Evolutionary conservation across 2,888 invertebrate genomes (phyloP), one percentile per base, ranked within the genome.

Genomic region (Cataglyphis altisquamis): DNA sequence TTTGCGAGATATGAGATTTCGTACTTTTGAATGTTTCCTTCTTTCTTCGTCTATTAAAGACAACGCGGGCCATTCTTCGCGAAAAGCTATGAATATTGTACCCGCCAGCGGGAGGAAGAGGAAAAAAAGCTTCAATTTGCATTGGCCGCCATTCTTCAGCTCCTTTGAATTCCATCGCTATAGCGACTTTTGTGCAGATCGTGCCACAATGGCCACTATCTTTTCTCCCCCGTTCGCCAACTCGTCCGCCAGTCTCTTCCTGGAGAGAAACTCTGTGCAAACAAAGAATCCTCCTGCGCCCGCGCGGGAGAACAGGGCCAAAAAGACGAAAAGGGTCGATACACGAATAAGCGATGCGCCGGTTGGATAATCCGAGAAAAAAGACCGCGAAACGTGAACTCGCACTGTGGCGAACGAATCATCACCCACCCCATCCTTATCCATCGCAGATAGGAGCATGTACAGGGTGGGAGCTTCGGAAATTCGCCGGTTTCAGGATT

Each of bases 281-380:
- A 94, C 94, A 94, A 94, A 94, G 94, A 94, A 94, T 94, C 94
- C 94, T 91, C 91, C 91, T 88, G 86, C 85, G 90, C 90, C 85
- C 89, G 82, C 89, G 87, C 89, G 86, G 82, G 87, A 90, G 92
- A 94, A 93, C 94, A 93, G 91, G 91, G 91, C 88, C 85, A 93
- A 93, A 94, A 93, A 91, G 91, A 88, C 90, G 91, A 92, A 92
- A 91, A 91, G 90, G 90, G 92, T 92, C 91, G 93, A 94, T 93
- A 94, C 94, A 94, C 94, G 94, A 94, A 94, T 94, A 94, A 94
- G 93, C 94, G 94, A 94, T 94, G 93, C 94, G 93, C 93, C 90
- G 93, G 91, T 93, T 92, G 94, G 94, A 94, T 94, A 94, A 94
- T 94, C 94, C 93, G 89, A 91, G 91, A 92, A 93, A 92, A 92